Conservation (phyloP, 1,140 invertebrate species). For the Lethocerus indicus region DNA sequence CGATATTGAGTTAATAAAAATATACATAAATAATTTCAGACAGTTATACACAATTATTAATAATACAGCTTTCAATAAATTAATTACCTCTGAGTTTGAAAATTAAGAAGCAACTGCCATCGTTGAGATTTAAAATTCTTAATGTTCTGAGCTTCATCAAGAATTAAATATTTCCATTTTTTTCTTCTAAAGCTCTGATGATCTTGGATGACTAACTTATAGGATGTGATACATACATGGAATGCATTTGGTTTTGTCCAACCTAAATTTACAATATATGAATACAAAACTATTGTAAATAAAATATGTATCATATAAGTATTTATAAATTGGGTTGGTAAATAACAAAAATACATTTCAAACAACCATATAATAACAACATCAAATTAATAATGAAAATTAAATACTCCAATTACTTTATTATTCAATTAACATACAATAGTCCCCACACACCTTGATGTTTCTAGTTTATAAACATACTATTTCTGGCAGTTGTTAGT, state of each 20-base stretch:
- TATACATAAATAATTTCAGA: conserved; percentile 1
- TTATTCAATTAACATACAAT: no score
- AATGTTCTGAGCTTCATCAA: conserved; percentile 99
- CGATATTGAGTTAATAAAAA: neutral
- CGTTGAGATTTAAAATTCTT: conserved; percentile 99
- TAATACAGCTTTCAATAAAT: no score
- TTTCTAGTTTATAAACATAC: no score
- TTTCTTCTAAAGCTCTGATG: conserved; percentile 94
- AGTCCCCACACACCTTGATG: no score
- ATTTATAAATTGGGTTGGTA: no score
- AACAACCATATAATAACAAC: no score
- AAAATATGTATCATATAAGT: no score
- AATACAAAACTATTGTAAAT: neutral
- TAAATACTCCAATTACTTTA: no score
- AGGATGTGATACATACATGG: conserved; percentile 99
- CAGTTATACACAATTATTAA: no score
- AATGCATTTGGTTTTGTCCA: conserved; percentile 99
- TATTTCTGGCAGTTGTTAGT: no score
- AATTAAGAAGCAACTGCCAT: conserved; percentile 95
- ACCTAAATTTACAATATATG: conserved; percentile 30
- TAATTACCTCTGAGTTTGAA: conserved; percentile 83
- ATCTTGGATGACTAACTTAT: conserved; percentile 98
- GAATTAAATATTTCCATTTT: conserved; percentile 97
- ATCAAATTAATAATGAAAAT: no score
- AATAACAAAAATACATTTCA: no score